These are phyloP conservation scores for Brachionus rubens DNA, from an alignment of 1,140 invertebrate genomes.

Conservation along the genomic window DNA sequence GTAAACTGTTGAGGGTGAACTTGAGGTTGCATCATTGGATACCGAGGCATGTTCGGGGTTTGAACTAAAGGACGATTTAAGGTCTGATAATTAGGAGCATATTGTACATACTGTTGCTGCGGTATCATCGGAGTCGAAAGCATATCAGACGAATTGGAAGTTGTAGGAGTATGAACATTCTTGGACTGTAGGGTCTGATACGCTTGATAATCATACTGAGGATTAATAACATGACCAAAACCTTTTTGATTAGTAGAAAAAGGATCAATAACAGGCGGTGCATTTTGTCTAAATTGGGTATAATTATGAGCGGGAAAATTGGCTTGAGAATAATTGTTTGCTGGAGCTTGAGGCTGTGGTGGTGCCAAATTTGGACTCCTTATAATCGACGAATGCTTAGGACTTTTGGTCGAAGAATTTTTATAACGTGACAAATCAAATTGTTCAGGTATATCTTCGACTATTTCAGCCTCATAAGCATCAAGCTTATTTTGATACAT, in stretches of 20 bases:
- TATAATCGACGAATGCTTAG: background rate
- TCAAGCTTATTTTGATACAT: slow-evolving; percentile 38
- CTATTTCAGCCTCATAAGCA: slow-evolving; percentile 30
- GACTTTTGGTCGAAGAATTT: background rate
- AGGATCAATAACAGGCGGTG: background rate
- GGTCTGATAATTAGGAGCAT: background rate
- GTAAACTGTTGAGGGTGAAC: background rate
- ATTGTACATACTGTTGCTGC: background rate
- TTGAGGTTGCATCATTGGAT: background rate
- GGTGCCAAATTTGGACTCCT: background rate
- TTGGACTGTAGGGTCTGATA: background rate
- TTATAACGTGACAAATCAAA: slow-evolving; percentile 30
- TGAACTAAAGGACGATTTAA: background rate
- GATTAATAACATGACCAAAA: background rate
- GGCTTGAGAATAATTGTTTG: background rate
- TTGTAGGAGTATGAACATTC: background rate
- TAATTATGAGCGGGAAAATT: background rate
- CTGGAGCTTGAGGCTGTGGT: background rate
- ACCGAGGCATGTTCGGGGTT: background rate
- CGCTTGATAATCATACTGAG: background rate
- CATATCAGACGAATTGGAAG: slow-evolving; percentile 5
- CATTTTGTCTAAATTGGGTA: background rate
- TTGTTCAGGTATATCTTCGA: slow-evolving; percentile 38
- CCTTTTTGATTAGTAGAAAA: background rate
- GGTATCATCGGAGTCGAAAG: background rate